phyloP scores from a whole-genome alignment of 2,797 vertebrate species.

The Diglossa cyanea region DNA sequence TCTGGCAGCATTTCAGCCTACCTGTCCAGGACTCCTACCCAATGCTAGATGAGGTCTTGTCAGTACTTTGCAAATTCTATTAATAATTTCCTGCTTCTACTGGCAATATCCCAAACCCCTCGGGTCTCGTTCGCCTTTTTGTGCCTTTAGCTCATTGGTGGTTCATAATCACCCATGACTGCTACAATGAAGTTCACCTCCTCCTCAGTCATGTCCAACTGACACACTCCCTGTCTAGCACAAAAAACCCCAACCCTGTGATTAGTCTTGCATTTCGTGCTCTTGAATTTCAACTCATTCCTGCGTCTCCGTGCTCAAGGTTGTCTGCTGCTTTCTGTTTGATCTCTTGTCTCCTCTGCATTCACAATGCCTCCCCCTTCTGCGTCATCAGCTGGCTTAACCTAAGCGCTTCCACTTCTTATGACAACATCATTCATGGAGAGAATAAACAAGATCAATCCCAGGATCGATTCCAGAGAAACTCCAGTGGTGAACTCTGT shows the following conservation, averaged over 20 bases:
- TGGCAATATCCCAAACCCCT: conserved; percentile 15
- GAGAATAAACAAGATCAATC: conserved; percentile 53
- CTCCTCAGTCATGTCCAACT: conserved; percentile 48
- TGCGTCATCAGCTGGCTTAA: conserved; percentile 55
- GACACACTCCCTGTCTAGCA: conserved; percentile 39
- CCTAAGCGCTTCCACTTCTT: conserved; percentile 45
- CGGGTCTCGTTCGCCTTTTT: not conserved
- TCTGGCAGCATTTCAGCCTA: not conserved
- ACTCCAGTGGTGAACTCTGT: not conserved
- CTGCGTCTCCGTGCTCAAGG: not conserved
- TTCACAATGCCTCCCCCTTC: conserved; percentile 42
- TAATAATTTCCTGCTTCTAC: conserved; percentile 31
- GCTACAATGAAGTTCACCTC: conserved; percentile 25
- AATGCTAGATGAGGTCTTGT: not conserved
- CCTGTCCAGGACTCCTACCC: conserved; percentile 2
- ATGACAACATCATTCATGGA: conserved; percentile 59
- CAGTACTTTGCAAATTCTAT: conserved; percentile 22
- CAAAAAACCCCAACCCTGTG: conserved; percentile 8
- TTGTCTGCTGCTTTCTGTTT: conserved; percentile 58
- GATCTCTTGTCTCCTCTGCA: conserved; percentile 51
- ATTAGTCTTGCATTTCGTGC: conserved; percentile 56
- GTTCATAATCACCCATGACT: conserved; percentile 41
- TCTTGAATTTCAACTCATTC: conserved; percentile 45
- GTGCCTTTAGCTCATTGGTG: conserved; percentile 32
- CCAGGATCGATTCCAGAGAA: conserved; percentile 31